These are phyloP conservation scores for Clivina fossor DNA, from an alignment of 2,888 invertebrate species.

Conservation along the genomic window DNA sequence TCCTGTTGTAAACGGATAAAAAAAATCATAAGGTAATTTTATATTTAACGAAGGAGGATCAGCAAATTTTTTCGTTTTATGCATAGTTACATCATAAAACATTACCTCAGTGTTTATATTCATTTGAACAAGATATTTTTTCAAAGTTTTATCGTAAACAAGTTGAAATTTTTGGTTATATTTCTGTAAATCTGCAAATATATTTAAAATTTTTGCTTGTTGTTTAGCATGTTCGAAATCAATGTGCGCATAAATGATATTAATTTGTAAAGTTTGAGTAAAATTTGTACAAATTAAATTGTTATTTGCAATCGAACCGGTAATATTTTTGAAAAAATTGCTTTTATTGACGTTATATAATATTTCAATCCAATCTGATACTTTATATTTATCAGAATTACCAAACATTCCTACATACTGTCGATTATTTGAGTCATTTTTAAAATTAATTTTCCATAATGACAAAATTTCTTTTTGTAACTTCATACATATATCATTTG, in stretches of 20 bases:
- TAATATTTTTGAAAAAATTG: constrained; percentile 46
- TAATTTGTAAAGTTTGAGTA: constrained; percentile 48
- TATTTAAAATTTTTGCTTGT: constrained; percentile 50
- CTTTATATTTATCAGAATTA: constrained; percentile 52
- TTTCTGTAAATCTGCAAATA: constrained; percentile 41
- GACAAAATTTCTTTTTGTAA: constrained; percentile 46
- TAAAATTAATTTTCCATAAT: constrained; percentile 43
- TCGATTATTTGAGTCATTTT: constrained; percentile 43
- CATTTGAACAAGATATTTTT: constrained; percentile 34
- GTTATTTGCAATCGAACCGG: constrained; percentile 45
- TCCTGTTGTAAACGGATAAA: constrained; percentile 58
- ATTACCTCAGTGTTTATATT: constrained; percentile 44
- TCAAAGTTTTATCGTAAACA: constrained; percentile 37
- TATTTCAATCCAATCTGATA: constrained; percentile 57
- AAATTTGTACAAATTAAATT: constrained; percentile 50
- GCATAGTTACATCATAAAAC: constrained; percentile 55
- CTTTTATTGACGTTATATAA: constrained; percentile 44
- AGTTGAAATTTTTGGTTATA: constrained; percentile 17
- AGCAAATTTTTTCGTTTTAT: constrained; percentile 54
- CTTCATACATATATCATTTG: constrained; percentile 34
- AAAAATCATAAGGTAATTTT: constrained; percentile 63
- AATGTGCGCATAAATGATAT: constrained; percentile 55
- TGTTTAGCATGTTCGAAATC: constrained; percentile 45
- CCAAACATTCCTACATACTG: constrained; percentile 55
- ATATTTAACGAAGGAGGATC: constrained; percentile 60